Evolutionary conservation across 1,140 invertebrate species (phyloP).

Genomic region (Lordiphosa clarofinis): DNA sequence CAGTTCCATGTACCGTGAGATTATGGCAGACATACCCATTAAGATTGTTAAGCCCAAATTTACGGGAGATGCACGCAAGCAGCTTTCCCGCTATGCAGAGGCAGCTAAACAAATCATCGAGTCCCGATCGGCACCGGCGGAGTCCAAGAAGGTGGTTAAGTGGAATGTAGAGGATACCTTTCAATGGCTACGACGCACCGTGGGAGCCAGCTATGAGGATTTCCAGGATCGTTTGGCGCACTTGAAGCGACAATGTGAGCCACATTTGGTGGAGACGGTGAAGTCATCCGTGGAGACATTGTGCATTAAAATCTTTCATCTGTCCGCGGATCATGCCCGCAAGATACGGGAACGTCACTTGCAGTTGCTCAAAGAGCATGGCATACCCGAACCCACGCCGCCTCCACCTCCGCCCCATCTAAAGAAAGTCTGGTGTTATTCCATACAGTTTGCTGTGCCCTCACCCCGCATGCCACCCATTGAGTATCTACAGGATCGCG

Average conservation of each 20-base stretch:
- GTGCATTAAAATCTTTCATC: conserved; percentile 95
- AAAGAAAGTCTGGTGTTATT: conserved; percentile 96
- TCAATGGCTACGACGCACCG: conserved; percentile 94
- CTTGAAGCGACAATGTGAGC: conserved; percentile 92
- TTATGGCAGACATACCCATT: conserved; percentile 99
- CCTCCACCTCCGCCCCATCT: conserved; percentile 85
- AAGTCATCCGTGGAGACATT: conserved; percentile 97
- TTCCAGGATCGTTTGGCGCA: conserved; percentile 89
- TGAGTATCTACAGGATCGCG: conserved; percentile 92
- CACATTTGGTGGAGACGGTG: conserved; percentile 95
- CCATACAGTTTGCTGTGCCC: conserved; percentile 93
- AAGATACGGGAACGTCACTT: conserved; percentile 94
- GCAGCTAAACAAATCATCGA: conserved; percentile 98
- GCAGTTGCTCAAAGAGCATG: conserved; percentile 91
- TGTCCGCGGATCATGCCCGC: conserved; percentile 94
- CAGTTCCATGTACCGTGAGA: conserved; percentile 96
- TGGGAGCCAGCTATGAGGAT: conserved; percentile 98
- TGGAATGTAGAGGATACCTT: conserved; percentile 99
- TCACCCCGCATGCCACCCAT: conserved; percentile 91
- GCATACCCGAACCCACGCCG: conserved; percentile 87
- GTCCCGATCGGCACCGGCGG: conserved; percentile 93
- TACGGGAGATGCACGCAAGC: conserved; percentile 97
- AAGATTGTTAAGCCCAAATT: conserved; percentile 97
- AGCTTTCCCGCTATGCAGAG: conserved; percentile 96
- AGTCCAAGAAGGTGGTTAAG: conserved; percentile 97